Base-by-base conservation (phyloP, 2,797 vertebrate genomes). In the Girardinus metallicus region DNA sequence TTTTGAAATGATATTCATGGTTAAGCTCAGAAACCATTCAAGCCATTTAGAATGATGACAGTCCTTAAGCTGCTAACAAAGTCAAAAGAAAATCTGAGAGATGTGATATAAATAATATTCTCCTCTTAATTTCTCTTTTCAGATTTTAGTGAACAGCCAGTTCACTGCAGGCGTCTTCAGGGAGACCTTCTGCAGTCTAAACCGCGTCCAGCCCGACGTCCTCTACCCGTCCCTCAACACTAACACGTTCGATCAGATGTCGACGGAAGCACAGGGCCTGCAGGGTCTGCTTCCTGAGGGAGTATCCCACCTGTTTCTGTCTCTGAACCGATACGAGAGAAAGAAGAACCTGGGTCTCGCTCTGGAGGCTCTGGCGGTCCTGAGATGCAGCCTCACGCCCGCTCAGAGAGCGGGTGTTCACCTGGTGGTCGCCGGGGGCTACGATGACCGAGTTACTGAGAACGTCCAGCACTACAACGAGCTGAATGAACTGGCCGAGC, bases 291-390 rank as follows among this genome's bases (percentile, higher is more conserved):
- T 99, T 47, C 97, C 97, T 0, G 86, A 94, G 83, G 95, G 92
- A 5, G 96, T 95, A 16, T 92, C 95, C 76, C 95, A 96, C 86
- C 66, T 97, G 62, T 99, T 99, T 89, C 96, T 99, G 75, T 99
- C 98, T 46, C 97, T 99, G 85, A 99, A 99, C 93, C 96, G 99
- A 73, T 99, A 97, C 0, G 99, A 99, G 92, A 96, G 97, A 64
- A 99, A 99, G 95, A 99, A 99, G 94, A 98, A 98, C 85, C 92
- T 99, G 79, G 85, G 87, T 0, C 87, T 99, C 91, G 97, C 98
- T 5, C 93, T 99, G 1, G 89, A 96, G 83, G 96, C 97, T 10
- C 86, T 99, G 43, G 93, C 95, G 0, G 89, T 89, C 6, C 96
- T 99, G 70, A 96, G 36, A 72, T 92, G 89, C 53, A 89, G 85